These are phyloP conservation scores for Chironex yamaguchii DNA, from an alignment of 30 jellyfish, hydroid and myxozoan species.

Conservation along the genomic window DNA sequence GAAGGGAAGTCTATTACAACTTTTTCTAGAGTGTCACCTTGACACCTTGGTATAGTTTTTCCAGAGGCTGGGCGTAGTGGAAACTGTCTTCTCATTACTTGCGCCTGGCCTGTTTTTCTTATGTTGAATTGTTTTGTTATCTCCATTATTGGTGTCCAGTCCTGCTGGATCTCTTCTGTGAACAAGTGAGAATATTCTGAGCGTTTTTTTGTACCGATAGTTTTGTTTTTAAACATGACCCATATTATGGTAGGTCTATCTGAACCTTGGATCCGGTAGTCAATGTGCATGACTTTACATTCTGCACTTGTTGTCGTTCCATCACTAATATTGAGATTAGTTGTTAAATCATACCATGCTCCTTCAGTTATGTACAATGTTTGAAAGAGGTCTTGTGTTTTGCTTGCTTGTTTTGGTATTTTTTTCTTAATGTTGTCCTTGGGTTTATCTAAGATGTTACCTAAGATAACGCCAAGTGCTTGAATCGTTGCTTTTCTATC, in stretches of 20 bases:
- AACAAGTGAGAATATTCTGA: not conserved
- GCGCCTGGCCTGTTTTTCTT: not conserved
- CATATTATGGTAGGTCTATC: slow-evolving; percentile 35
- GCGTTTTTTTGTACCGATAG: slow-evolving; percentile 1
- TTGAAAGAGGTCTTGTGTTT: not conserved
- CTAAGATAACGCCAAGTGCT: not conserved
- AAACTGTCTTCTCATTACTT: slow-evolving; percentile 3
- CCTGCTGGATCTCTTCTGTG: not conserved
- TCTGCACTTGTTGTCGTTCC: slow-evolving; percentile 49
- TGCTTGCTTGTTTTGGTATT: not conserved
- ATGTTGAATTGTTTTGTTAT: not conserved
- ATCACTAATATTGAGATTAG: not conserved
- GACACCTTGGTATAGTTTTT: slow-evolving; percentile 38
- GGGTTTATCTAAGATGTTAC: not conserved
- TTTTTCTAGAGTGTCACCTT: slow-evolving; percentile 32
- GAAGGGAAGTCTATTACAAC: not conserved
- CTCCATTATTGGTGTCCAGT: slow-evolving; percentile 48
- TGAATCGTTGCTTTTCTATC: not conserved
- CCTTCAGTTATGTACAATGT: not conserved
- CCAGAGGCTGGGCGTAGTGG: slow-evolving; percentile 49
- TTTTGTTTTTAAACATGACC: not conserved
- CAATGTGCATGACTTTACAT: slow-evolving; percentile 13
- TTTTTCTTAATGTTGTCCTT: not conserved
- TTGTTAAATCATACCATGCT: not conserved
- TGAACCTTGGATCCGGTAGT: not conserved